Base-by-base conservation (phyloP, 2,113 vertebrate species). In the Anhinga rufa region DNA sequence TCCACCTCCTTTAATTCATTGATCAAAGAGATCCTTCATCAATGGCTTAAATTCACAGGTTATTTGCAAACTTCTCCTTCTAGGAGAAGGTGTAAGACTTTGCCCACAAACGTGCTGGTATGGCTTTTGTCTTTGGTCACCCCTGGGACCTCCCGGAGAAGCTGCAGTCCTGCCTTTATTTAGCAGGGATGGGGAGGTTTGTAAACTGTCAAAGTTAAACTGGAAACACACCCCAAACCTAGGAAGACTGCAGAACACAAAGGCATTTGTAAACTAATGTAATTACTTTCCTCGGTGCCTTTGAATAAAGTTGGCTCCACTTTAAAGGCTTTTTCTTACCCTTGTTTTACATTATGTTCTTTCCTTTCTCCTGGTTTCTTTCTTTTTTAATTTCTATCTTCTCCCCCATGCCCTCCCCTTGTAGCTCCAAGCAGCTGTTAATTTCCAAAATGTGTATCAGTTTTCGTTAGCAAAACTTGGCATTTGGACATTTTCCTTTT, bases 251-350 rank as follows among this genome's bases (percentile, higher is more conserved):
- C 60, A 93, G 86, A 97, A 70, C 52, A 78, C 83, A 84, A 82
- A 96, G 91, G 91, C 91, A 88, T 97, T 95, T 94, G 82, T 93
- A 91, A 93, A 76, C 38, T 91, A 90, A 91, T 71, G 68, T 82
- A 95, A 95, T 96, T 96, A 82, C 97, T 97, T 97, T 95, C 91
- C 84, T 93, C 88, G 71, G 57, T 98, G 96, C 96, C 86, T 97
- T 96, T 90, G 70, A 95, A 95, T 94, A 82, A 88, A 96, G 70
- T 96, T 97, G 94, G 95, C 91, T 94, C 75, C 65, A 88, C 94
- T 96, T 97, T 90, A 97, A 98, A 97, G 92, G 78, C 83, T 95
- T 94, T 82, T 94, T 36, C n/a, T 78, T 96, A 60, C 68, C 69
- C 96, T 97, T 61, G 40, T 70, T 97, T 95, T 90, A 85, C 42